Percentiles rank a stretch among this genome's conserved stretches.
Conservation (phyloP, 2,888 invertebrate species). For the Leptogaster cylindrica region DNA sequence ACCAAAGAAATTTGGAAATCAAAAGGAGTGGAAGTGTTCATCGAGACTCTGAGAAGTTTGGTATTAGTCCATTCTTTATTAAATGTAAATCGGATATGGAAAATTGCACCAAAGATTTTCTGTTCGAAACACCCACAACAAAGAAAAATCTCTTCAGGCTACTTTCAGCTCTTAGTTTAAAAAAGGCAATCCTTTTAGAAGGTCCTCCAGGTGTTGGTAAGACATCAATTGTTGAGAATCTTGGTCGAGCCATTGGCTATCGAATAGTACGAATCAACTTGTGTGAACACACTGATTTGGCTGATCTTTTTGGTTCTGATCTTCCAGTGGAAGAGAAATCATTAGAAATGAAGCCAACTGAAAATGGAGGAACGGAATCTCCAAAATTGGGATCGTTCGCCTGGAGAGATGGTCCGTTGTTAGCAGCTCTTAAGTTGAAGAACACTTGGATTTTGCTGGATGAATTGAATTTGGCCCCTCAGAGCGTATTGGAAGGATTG, state of each 20-base stretch:
- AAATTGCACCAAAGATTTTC: conserved; percentile 64
- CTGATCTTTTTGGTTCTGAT: conserved; percentile 97
- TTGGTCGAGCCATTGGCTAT: conserved; percentile 85
- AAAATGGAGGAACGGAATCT: conserved; percentile 50
- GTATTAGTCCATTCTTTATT: conserved; percentile 78
- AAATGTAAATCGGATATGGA: conserved; percentile 49
- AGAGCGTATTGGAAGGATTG: conserved; percentile 96
- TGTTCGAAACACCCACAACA: conserved; percentile 80
- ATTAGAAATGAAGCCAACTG: conserved; percentile 42
- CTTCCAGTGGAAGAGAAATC: conserved; percentile 86
- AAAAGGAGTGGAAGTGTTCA: conserved; percentile 56
- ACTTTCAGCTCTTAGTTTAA: conserved; percentile 86
- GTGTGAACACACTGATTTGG: conserved; percentile 98
- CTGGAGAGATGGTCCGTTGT: conserved; percentile 95
- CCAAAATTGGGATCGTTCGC: conserved; percentile 80
- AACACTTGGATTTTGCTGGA: conserved; percentile 94
- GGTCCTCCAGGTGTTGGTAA: conserved; percentile 99
- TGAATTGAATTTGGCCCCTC: conserved; percentile 97
- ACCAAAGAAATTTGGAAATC: conserved; percentile 57
- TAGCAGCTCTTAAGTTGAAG: conserved; percentile 89
- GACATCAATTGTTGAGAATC: conserved; percentile 89
- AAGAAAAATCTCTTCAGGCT: conserved; percentile 82
- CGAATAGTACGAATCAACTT: conserved; percentile 91
- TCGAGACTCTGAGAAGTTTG: conserved; percentile 63
- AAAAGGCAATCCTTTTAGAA: conserved; percentile 92